Base-by-base conservation (phyloP, 2,113 vertebrate species). In the Oncorhynchus kisutch region DNA sequence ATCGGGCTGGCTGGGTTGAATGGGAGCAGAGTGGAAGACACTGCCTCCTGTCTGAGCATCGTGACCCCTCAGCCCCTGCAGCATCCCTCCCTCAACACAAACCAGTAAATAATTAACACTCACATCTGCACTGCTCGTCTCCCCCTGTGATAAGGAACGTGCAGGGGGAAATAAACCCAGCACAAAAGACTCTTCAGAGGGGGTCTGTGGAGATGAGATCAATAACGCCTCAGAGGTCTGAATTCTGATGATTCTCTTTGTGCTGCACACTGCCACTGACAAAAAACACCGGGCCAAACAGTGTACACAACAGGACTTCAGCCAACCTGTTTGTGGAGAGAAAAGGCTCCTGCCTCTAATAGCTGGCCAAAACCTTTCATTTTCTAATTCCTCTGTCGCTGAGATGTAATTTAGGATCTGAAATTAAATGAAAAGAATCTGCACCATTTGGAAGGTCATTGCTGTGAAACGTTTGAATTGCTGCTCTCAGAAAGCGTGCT, bases 51-150 rank as follows among this genome's bases (percentile, higher is more conserved):
- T 65, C 54, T 60, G 68, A 69, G 25, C 62, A 68, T 25, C 54
- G 4, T 16, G n/a, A 25, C 5, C 34, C 69, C 67, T 16, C 22
- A 8, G 24, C 39, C 67, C 11, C 22, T 14, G 24, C 39, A 34
- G 11, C 64, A 8, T 20, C 45, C 20, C 20, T 31, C 71, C 66
- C 68, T 67, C 49, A 57, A 45, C 11, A 11, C 57, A 78, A 66
- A 57, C 67, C 45, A 62, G 82, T 84, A 85, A 90, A 87, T 89
- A 86, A 89, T 88, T 87, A 82, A 89, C 79, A 86, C 78, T 83
- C 62, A 76, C 75, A 78, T 84, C 83, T 84, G 71, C 49, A 78
- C 57, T 39, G 64, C 45, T 76, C 34, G 16, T 77, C 78, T 82
- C 67, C 71, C 59, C 4, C n/a, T 60, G 60, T 45, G n/a, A 76